Evolutionary conservation across 2,888 invertebrate species (phyloP).

Genomic region (Adela reaumurella): DNA sequence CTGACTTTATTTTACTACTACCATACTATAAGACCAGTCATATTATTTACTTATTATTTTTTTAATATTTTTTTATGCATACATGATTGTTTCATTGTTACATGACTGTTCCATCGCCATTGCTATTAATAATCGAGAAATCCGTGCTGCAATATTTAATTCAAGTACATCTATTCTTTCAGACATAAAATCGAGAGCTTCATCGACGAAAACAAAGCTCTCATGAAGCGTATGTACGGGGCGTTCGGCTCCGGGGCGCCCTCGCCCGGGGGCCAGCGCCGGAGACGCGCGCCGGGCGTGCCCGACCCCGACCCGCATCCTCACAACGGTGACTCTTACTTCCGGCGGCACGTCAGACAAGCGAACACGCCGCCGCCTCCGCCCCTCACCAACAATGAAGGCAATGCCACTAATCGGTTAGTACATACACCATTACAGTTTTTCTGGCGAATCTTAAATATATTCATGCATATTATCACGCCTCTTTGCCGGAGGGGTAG

Average conservation of each 20-base stretch:
- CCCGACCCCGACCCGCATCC: constrained; percentile 58
- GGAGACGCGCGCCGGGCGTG: constrained; percentile 44
- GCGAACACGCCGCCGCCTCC: constrained; percentile 36
- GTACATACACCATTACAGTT: constrained; percentile 2
- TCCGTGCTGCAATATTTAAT: no score
- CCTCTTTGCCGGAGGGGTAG: no score
- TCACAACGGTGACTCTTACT: constrained; percentile 40
- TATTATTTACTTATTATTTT: no score
- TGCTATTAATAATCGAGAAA: no score
- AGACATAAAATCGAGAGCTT: constrained; percentile 89
- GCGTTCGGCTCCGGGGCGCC: constrained; percentile 67
- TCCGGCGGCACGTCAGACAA: constrained; percentile 32
- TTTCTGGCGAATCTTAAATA: no score
- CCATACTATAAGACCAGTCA: no score
- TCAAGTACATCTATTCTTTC: constrained; percentile 13
- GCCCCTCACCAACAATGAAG: constrained; percentile 41
- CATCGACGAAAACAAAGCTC: constrained; percentile 91
- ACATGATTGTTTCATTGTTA: no score
- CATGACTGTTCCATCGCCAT: no score
- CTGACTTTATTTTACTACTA: no score
- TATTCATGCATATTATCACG: no score
- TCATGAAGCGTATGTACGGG: constrained; percentile 92
- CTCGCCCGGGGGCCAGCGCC: constrained; percentile 41
- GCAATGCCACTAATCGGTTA: constrained; percentile 52
- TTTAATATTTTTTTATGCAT: no score